Evolutionary conservation across 2,888 invertebrate species (phyloP).

Genomic region (Cosmia pyralina): DNA sequence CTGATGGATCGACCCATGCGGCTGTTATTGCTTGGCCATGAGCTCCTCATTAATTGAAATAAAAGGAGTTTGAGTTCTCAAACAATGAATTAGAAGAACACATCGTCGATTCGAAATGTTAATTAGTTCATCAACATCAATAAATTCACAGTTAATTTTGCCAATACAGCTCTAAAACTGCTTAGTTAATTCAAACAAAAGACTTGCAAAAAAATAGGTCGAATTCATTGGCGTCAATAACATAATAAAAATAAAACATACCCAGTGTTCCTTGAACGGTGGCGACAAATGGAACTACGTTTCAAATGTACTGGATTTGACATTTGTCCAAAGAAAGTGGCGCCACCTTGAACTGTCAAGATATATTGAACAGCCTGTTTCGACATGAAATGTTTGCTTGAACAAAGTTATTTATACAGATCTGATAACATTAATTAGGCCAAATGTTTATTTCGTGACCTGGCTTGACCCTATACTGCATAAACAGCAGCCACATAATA

Average conservation of each 20-base stretch:
- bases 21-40: too few species aligned
- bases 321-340: slow-evolving; percentile 18
- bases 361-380: neutral
- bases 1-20: too few species aligned
- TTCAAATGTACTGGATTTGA: neutral
- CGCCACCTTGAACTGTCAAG: slow-evolving; percentile 15
- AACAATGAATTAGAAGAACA: neutral
- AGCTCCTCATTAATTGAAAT: too few species aligned
- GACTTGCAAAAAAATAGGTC: slow-evolving; percentile 33
- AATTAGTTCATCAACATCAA: slow-evolving; percentile 14
- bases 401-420: slow-evolving; percentile 5
- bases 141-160: neutral
- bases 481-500: slow-evolving; percentile 12
- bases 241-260: slow-evolving; percentile 8
- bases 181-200: slow-evolving; percentile 20
- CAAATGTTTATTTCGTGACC: slow-evolving; percentile 49
- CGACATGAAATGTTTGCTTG: slow-evolving; percentile 8
- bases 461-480: slow-evolving; percentile 30
- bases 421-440: slow-evolving; percentile 43
- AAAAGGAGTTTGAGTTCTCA: neutral
- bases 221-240: slow-evolving; percentile 29
- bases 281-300: slow-evolving; percentile 12
- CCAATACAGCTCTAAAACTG: neutral
- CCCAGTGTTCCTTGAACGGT: slow-evolving; percentile 1
- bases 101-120: neutral